Evolutionary conservation across 1,140 invertebrate genomes (phyloP).

Genomic region (Chlorops oryzae): DNA sequence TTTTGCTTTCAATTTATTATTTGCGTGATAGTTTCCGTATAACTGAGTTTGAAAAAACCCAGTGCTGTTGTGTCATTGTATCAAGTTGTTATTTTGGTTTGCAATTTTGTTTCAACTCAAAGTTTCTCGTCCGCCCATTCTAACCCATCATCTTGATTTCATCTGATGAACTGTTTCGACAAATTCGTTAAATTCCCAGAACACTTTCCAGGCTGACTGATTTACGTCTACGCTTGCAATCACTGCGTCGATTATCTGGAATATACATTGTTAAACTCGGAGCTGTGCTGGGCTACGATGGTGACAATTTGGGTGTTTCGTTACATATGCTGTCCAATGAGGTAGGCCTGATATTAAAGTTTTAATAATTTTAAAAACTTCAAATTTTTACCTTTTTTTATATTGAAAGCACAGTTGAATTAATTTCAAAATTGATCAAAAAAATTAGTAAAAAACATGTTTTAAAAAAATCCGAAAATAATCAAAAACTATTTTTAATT

Average conservation of each 20-base stretch:
- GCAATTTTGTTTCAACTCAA: constrained; percentile 40
- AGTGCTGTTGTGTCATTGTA: constrained; percentile 20
- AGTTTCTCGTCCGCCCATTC: constrained; percentile 47
- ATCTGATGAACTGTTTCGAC: constrained; percentile 25
- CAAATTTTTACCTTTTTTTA: background rate
- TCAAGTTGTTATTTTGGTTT: constrained; percentile 29
- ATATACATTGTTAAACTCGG: constrained; percentile 73
- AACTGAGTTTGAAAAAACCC: no score
- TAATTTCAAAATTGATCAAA: constrained; percentile 16
- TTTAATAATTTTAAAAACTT: background rate
- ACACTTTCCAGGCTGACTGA: constrained; percentile 59
- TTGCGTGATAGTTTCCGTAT: no score
- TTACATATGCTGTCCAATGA: constrained; percentile 51
- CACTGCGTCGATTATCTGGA: constrained; percentile 64
- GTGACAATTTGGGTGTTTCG: constrained; percentile 47
- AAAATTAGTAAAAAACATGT: constrained; percentile 2
- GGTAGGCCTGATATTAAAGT: constrained; percentile 46
- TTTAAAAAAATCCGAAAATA: no score
- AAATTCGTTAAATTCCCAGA: constrained; percentile 45
- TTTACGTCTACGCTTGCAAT: constrained; percentile 65
- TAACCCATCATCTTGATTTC: constrained; percentile 41
- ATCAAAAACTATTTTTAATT: constrained; percentile 20
- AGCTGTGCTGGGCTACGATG: constrained; percentile 61
- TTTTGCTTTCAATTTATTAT: no score
- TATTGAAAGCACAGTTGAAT: constrained; percentile 17